These are phyloP conservation scores for Philereme transversata DNA, from an alignment of 2,888 invertebrate species.

Conservation along the genomic window DNA sequence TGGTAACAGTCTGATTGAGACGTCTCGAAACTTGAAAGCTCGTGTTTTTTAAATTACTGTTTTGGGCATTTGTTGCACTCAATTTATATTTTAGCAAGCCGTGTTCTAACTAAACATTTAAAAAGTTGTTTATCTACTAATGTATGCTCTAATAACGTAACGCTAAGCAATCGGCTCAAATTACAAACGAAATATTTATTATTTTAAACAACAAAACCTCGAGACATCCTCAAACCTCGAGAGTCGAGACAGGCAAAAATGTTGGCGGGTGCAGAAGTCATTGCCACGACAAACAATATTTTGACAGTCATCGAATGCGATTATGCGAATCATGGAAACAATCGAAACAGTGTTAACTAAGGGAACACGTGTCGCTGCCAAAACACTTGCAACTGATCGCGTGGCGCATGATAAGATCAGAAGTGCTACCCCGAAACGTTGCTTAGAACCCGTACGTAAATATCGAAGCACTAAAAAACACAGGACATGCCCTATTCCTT, in stretches of 20 bases:
- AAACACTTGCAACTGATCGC: conserved; percentile 58
- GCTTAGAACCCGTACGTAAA: no score
- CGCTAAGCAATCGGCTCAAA: no score
- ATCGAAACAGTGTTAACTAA: conserved; percentile 38
- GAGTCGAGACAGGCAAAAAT: no score
- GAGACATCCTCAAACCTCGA: no score
- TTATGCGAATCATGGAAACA: conserved; percentile 5
- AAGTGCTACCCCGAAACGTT: conserved; percentile 23
- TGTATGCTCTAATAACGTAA: no score
- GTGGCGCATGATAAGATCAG: conserved; percentile 52
- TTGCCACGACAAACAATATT: conserved; percentile 1
- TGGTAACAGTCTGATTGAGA: conserved; percentile 20
- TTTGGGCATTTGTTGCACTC: neutral
- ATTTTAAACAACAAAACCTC: no score
- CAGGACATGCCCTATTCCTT: neutral
- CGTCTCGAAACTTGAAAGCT: conserved; percentile 20
- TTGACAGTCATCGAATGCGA: conserved; percentile 10
- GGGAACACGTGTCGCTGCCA: conserved; percentile 59
- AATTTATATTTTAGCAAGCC: neutral
- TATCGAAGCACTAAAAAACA: neutral
- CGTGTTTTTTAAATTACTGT: neutral
- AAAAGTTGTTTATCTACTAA: neutral
- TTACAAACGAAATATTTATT: no score
- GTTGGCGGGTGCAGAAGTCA: neutral
- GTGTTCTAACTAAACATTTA: neutral